These are phyloP conservation scores for Synanthedon vespiformis DNA, from an alignment of 2,888 invertebrate genomes.

Conservation along the genomic window DNA sequence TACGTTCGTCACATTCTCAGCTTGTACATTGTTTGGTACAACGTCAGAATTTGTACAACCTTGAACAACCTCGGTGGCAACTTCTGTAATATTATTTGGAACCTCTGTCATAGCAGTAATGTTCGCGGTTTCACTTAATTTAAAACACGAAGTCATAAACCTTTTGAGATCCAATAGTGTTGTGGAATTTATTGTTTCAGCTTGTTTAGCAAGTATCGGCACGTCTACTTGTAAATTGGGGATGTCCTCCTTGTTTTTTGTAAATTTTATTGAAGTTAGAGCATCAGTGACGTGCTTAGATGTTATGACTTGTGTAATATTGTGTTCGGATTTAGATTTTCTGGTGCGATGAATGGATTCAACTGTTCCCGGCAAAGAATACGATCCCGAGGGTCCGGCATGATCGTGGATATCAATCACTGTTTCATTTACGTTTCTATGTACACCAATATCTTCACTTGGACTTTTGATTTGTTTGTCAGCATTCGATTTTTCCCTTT, in stretches of 20 bases:
- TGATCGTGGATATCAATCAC: slow-evolving; percentile 20
- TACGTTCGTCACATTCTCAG: slow-evolving; percentile 15
- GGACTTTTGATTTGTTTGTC: slow-evolving; percentile 1
- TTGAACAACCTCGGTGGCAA: slow-evolving; percentile 16
- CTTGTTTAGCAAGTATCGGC: slow-evolving; percentile 24
- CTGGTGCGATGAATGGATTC: slow-evolving; percentile 8
- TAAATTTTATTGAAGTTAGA: slow-evolving; percentile 39
- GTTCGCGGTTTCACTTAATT: slow-evolving; percentile 25
- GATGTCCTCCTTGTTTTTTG: slow-evolving; percentile 18
- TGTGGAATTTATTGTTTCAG: slow-evolving; percentile 24
- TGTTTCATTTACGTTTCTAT: slow-evolving; percentile 10
- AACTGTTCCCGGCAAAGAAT: slow-evolving; percentile 41
- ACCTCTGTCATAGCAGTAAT: slow-evolving; percentile 20
- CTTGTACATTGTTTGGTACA: slow-evolving; percentile 15
- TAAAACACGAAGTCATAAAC: slow-evolving; percentile 54
- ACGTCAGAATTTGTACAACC: slow-evolving; percentile 26
- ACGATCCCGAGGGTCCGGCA: slow-evolving; percentile 46
- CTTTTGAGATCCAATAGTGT: slow-evolving; percentile 45
- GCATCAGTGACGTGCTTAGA: slow-evolving; percentile 47
- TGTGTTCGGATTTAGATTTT: slow-evolving; percentile 56
- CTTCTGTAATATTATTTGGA: slow-evolving; percentile 13
- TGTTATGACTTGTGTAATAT: slow-evolving; percentile 44
- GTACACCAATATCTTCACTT: slow-evolving; percentile 16
- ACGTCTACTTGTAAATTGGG: slow-evolving; percentile 36
- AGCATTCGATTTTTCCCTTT: slow-evolving; percentile 26